Percentiles rank a stretch among this genome's conserved stretches.
Conservation (phyloP, 2,113 vertebrate species). For the Oryzias javanicus region DNA sequence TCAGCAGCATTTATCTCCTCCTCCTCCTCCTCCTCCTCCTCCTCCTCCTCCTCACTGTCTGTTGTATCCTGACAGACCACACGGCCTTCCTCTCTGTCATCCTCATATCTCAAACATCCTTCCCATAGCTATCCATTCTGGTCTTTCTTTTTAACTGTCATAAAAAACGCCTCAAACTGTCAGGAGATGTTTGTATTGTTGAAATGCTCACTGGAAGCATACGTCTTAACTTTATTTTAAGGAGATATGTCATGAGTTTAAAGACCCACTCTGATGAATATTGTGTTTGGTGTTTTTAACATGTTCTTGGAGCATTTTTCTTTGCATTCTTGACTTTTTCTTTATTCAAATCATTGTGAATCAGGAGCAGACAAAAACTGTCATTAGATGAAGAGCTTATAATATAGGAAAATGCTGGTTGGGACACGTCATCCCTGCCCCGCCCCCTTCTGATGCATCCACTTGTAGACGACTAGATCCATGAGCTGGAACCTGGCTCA, state of each 20-base stretch:
- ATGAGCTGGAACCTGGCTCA: too few species aligned
- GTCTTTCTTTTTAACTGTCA: slow-evolving; percentile 3
- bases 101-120: slow-evolving; percentile 22
- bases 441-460: too few species aligned
- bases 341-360: too few species aligned
- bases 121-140: slow-evolving; percentile 9
- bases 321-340: too few species aligned
- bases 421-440: too few species aligned
- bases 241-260: neutral
- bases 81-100: slow-evolving; percentile 17
- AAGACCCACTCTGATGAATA: neutral
- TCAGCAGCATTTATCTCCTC: slow-evolving; percentile 18
- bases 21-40: slow-evolving; percentile 14
- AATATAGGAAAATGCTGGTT: too few species aligned
- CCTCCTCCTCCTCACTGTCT: slow-evolving; percentile 5
- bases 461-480: too few species aligned
- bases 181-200: neutral
- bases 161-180: slow-evolving; percentile 5
- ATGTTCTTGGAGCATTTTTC: too few species aligned
- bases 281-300: too few species aligned
- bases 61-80: slow-evolving; percentile 7
- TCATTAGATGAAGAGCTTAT: neutral
- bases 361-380: neutral
- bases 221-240: too few species aligned
- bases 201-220: slow-evolving; percentile 18